Base-by-base conservation (phyloP, 2,888 invertebrate species). In the Tiphia femorata region DNA sequence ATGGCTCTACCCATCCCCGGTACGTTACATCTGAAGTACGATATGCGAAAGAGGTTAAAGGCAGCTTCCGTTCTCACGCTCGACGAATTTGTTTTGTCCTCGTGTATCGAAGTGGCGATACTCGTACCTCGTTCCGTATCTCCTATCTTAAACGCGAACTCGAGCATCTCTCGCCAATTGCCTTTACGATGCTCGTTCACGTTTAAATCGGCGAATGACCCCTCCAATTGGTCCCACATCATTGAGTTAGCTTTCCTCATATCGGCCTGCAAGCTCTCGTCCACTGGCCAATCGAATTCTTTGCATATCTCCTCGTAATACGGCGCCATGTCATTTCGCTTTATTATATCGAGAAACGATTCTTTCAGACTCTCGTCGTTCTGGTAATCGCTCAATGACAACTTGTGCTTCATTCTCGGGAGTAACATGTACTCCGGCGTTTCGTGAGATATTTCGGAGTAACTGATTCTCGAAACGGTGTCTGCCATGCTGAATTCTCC, bases 281-380 rank as follows among this genome's bases (percentile, higher is more conserved):
- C 87, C 25, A 86, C 65, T 7, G 79, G 74, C 87, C 88, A 88
- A 2, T 84, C 79, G 3, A 83, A 62, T 16, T 76, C 70, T 7
- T 58, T 47, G 41, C 88, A 88, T 1, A 89, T 82, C 51, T 86
- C 85, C 77, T 88, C 87, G 78, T 90, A 90, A 77, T 87, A 89
- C 6, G 88, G 88, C 5, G 88, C 88, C 90, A 91, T 91, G 70
- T 86, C 80, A 84, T 87, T 84, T 47, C 85, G 82, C 62, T 80
- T 80, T 47, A 88, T 85, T 17, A 84, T 85, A 30, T 85, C 83
- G 57, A 87, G 58, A 1, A 89, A 75, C 64, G 86, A 79, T 12
- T 79, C 72, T 68, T 84, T 85, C 16, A 86, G 70, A 2, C 75
- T 79, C 51, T 79, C 75, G 65, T 88, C 86, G 66, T 85, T 78